A percentile compares a stretch with the other conserved stretches of the same genome.
These are phyloP conservation scores for Sinocyclocheilus anshuiensis DNA, from an alignment of 2,113 vertebrate genomes.

Conservation along the genomic window DNA sequence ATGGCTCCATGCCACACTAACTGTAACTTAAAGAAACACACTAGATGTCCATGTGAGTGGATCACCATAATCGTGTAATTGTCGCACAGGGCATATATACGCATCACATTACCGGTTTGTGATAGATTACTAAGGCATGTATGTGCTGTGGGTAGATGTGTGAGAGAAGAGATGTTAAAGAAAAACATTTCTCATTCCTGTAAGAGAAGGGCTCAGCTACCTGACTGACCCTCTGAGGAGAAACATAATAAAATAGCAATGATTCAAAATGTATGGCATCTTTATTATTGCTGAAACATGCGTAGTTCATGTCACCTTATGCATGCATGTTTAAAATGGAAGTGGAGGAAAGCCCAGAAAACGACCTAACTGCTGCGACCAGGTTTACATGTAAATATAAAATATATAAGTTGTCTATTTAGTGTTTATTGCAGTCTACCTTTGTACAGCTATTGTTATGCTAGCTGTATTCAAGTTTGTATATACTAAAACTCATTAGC, in stretches of 20 bases:
- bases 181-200: constrained; percentile 58
- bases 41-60: constrained; percentile 57
- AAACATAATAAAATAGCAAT: constrained; percentile 63
- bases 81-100: constrained; percentile 47
- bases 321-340: too few relatives aligned
- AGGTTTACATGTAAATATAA: too few relatives aligned
- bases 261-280: background rate
- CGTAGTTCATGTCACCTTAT: too few relatives aligned
- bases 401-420: too few relatives aligned
- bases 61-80: constrained; percentile 58
- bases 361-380: too few relatives aligned
- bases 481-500: too few relatives aligned
- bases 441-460: too few relatives aligned
- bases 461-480: too few relatives aligned
- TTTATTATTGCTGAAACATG: background rate
- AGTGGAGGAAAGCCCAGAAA: too few relatives aligned
- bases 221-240: constrained; percentile 54
- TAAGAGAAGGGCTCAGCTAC: constrained; percentile 45
- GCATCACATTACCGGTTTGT: constrained; percentile 61
- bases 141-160: constrained; percentile 60
- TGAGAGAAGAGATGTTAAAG: constrained; percentile 55
- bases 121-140: constrained; percentile 44
- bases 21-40: constrained; percentile 58
- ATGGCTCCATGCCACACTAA: constrained; percentile 43
- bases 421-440: too few relatives aligned